Evolutionary conservation across 2,797 vertebrate genomes (phyloP), one percentile per base, ranked within the genome.

Genomic region (Perodicticus potto): DNA sequence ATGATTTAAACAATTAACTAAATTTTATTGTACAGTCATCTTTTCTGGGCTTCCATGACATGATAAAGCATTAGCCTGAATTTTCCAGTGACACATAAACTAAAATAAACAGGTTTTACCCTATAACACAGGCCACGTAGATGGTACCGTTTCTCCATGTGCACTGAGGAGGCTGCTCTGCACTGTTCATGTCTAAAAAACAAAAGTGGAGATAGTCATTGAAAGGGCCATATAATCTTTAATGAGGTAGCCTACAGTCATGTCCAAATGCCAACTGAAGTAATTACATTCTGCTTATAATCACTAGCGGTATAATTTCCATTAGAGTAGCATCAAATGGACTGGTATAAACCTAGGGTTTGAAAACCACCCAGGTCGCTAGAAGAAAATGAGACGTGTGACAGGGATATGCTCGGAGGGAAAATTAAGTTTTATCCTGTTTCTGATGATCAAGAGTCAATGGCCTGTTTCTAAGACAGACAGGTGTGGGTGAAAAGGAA

Each of bases 211-310:
- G 67, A 32, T 12, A 86, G 37, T 78, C 76, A 82, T 59, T 85
- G 69, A 84, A 87, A 90, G 55, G 57, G 80, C 65, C 72, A 55
- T 90, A 61, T 43, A 74, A 73, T 81, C 91, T 91, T 95, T 93
- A 97, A 65, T 74, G 37, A 14, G 49, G 63, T 92, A 78, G 63
- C 65, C 34, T 87, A 85, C 29, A 78, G 77, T 70, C 77, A 80
- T 55, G 16, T 93, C 37, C 85, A 93, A 94, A 95, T 83, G 93
- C 29, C 90, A 83, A 49, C 27, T 83, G 14, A 92, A 92, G 37
- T 92, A 93, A 97, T 94, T 92, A 69, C n/a, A 72, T 78, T 94
- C 63, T 87, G 16, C 87, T 73, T 90, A 61, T 70, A 88, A 61
- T 53, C 37, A 82, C 29, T 63, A 59, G 43, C 45, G 29, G 29